Evolutionary conservation across 2,113 vertebrate genomes (phyloP), one percentile per base, ranked within the genome.

Genomic region (Forbesichthys agassizii): DNA sequence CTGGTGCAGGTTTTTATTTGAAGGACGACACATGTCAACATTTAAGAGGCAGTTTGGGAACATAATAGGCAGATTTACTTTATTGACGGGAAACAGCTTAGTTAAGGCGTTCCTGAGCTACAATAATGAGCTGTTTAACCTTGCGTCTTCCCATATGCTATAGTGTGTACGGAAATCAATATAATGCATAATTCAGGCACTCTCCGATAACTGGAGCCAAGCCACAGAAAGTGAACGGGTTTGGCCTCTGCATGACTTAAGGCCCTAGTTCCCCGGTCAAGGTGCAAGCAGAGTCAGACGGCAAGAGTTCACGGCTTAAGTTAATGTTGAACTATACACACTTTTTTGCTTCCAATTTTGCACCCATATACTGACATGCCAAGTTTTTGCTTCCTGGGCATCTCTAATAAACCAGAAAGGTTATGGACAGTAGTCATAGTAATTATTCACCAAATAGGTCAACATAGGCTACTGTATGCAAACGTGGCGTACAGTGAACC

Each of bases 41-140:
- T 74, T 65, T 57, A 71, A 71, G 71, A 83, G 55, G 61, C 56
- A 49, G 62, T 81, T 84, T 75, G 64, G 60, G 60, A 69, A 61
- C 33, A 27, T 81, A 66, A 80, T 79, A 71, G 61, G 64, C 56
- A 49, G 61, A 42, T 82, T 82, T 80, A 64, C 68, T 88, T 84
- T 81, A 89, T 86, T 81, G 85, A 84, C 79, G 66, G 68, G 73
- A 70, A 83, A 74, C 56, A 62, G 65, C 68, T 84, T 89, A 82
- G 77, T 82, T 79, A 60, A 36, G 66, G 68, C 11, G 11, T 66
- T 77, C 70, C 47, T 47, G 42, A 33, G 9, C 58, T 36, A 64
- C 20, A 12, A 64, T 84, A 90, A 90, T 88, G 83, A 86, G 71
- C 81, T 81, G 69, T 78, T 85, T 86, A 89, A 74, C 81, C 79